Conservation (phyloP, 2,113 vertebrate species). For the Python bivittatus region DNA sequence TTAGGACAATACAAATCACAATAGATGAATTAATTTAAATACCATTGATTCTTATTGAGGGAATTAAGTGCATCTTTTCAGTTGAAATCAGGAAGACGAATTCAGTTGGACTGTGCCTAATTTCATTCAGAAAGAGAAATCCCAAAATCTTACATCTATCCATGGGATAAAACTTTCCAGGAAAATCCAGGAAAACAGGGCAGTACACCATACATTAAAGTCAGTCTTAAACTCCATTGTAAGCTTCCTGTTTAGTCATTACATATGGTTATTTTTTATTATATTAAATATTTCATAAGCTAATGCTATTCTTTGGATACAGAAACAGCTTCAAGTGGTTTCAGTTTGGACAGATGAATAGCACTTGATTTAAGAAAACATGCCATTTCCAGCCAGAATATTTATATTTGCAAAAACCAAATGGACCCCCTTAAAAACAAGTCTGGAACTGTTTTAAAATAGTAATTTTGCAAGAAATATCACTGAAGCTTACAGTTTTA, state of each 20-base stretch:
- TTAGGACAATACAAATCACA: not conserved
- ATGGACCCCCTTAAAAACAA: not conserved
- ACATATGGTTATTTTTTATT: not conserved
- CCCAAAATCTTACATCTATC: not conserved
- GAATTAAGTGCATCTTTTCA: not conserved
- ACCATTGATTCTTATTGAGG: not conserved
- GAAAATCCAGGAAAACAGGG: not conserved
- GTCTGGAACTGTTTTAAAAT: not conserved
- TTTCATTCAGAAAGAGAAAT: not conserved
- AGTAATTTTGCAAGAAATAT: constrained; percentile 31
- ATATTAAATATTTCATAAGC: constrained; percentile 12
- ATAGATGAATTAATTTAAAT: not conserved
- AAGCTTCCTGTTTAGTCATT: not conserved
- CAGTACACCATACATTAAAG: not conserved
- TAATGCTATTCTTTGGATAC: constrained; percentile 24
- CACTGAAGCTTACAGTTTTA: not conserved
- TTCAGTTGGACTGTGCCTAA: not conserved
- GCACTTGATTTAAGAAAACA: not conserved
- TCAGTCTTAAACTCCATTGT: not conserved
- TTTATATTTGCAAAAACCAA: not conserved
- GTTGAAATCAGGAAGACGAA: not conserved
- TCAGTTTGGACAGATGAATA: constrained; percentile 29
- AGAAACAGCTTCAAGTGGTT: constrained; percentile 36
- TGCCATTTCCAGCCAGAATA: not conserved
- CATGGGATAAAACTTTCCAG: not conserved